phyloP scores from a whole-genome alignment of 2,113 vertebrate genomes.

The Grallaria varia region DNA sequence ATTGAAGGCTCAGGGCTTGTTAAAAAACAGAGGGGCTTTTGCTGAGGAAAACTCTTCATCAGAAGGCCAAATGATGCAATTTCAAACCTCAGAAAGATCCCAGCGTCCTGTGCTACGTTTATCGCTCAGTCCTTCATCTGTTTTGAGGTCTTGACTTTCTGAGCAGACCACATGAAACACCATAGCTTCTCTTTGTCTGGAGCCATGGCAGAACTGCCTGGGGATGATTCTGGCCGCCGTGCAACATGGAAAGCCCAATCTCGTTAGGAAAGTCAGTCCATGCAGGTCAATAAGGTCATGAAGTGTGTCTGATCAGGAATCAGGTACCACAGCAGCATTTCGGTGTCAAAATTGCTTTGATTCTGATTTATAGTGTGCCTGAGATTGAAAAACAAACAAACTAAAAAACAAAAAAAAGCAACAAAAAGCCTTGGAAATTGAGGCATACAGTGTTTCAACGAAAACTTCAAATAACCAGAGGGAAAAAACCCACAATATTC shows the following conservation, averaged over 20 bases:
- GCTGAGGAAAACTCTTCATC: neutral
- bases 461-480: neutral
- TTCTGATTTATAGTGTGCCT: neutral
- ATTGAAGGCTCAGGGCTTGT: neutral
- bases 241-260: neutral
- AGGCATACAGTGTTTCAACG: neutral
- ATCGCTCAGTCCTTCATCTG: neutral
- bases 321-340: neutral
- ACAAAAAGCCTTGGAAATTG: neutral
- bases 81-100: neutral
- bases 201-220: neutral
- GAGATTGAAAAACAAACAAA: neutral
- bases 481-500: neutral
- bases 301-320: neutral
- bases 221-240: neutral
- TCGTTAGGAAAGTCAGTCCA: neutral
- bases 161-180: neutral
- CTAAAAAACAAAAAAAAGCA: neutral
- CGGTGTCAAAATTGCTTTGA: slow-evolving; percentile 14
- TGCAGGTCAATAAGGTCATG: neutral
- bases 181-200: neutral
- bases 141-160: neutral
- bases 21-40: neutral
- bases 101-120: neutral
- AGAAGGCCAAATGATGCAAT: neutral